Evolutionary conservation across 1,140 invertebrate species (phyloP), one percentile per base, ranked within the genome.

Genomic region (Pseudomyrmex gracilis): DNA sequence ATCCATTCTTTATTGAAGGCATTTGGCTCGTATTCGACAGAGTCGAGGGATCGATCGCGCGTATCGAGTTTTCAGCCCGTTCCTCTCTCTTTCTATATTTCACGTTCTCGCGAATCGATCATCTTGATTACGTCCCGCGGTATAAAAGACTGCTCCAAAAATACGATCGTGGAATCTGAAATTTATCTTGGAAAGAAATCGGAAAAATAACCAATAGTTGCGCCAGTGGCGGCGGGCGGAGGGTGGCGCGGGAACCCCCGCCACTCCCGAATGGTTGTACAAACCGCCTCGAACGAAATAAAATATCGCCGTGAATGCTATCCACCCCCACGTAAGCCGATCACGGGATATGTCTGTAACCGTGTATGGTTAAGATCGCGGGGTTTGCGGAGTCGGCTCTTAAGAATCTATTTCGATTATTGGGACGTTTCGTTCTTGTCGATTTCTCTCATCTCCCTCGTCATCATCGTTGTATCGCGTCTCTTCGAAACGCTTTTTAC

Each of bases 401-500:
- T 60, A 84, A 55, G 61, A 85, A 80, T 88, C 70, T 70, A 57
- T 88, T 83, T 82, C 84, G 86, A 91, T 91, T 90, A 90, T 90
- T 90, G 85, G 86, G 84, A 86, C 87, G 66, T 90, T 91, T 88
- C 80, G 85, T 87, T 87, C 73, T 61, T 89, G 45, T 73, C 82
- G 83, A 85, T 89, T 87, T 77, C 45, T 73, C 61, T 80, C 24
- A 53, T 64, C 43, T 64, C 57, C 43, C 24, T 74, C 61, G 49
- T 83, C 71, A 45, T 53, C 20, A 13, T 51, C 47, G 61, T 63
- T 67, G 20, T 73, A 20, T 45, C 43, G 10, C 22, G 22, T 20
- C 64, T 20, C 43, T 47, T 70, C 15, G 53, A 71, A n/a, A 34
- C 34, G 34, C 34, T 34, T 34, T 34, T 34, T 7, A 34, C 43